Percentiles rank a stretch among this genome's conserved stretches.
Evolutionary conservation across 2,113 vertebrate genomes (phyloP).

Genomic region (Canis aureus): DNA sequence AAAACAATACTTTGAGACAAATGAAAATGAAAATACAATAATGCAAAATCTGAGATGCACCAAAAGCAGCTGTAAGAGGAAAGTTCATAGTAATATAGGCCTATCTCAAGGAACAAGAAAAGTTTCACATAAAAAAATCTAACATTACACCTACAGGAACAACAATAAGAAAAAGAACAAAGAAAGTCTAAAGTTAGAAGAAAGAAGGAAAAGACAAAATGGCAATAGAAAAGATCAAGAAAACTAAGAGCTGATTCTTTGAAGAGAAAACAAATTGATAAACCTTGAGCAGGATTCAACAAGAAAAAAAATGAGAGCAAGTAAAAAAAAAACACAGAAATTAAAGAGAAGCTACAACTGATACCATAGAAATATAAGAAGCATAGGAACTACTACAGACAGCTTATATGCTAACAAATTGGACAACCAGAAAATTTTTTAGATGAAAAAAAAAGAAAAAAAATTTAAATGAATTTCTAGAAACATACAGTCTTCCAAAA

Average conservation of each 20-base stretch:
- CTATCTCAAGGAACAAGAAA: not conserved
- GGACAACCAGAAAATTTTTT: not conserved
- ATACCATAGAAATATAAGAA: not conserved
- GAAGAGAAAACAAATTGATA: not conserved
- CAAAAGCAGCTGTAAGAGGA: not conserved
- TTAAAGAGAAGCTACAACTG: not conserved
- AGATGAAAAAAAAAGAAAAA: not conserved
- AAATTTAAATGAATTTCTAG: not conserved
- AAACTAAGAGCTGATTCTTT: not conserved
- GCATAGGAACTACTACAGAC: not conserved
- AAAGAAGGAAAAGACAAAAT: not conserved
- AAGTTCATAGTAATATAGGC: not conserved
- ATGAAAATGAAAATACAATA: not conserved
- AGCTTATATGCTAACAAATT: not conserved
- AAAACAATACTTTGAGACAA: not conserved
- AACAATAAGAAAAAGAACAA: not conserved
- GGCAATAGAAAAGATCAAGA: not conserved
- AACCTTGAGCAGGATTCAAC: not conserved
- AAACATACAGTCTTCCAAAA: not conserved
- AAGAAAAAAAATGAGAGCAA: not conserved
- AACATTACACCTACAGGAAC: not conserved
- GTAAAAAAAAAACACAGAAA: not conserved
- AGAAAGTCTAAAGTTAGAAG: not conserved
- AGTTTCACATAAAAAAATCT: not conserved
- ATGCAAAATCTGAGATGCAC: not conserved